phyloP scores from a whole-genome alignment of 1,140 invertebrate species.

The Chelonus insularis region DNA sequence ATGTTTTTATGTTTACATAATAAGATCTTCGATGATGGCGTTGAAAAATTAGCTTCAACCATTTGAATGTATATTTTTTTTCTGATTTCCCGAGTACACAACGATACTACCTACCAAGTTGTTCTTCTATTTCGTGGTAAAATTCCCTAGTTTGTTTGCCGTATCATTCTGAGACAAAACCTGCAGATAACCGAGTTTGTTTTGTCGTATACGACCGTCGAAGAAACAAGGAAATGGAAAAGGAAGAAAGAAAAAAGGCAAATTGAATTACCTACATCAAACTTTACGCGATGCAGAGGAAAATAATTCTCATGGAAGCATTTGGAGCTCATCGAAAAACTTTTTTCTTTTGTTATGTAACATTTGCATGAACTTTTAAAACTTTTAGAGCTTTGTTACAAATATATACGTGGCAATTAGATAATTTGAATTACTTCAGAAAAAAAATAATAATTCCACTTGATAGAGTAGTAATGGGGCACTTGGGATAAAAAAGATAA shows the following conservation, averaged over 20 bases:
- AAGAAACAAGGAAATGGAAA: constrained; percentile 19
- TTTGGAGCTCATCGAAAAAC: neutral
- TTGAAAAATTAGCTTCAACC: no score
- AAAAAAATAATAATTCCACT: neutral
- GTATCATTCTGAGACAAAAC: neutral
- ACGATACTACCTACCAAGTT: no score
- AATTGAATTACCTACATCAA: constrained; percentile 25
- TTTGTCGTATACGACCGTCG: constrained; percentile 15
- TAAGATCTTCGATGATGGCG: constrained; percentile 3
- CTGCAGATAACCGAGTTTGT: constrained; percentile 30
- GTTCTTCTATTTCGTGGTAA: no score
- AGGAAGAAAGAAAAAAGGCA: constrained; percentile 8
- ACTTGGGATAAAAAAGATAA: no score
- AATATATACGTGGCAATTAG: no score
- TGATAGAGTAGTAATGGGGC: neutral
- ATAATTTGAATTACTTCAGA: neutral
- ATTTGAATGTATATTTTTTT: no score
- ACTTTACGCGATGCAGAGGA: constrained; percentile 15
- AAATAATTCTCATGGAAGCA: constrained; percentile 13
- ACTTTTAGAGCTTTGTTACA: no score
- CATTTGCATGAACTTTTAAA: no score
- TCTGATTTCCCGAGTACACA: no score
- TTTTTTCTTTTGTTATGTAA: neutral
- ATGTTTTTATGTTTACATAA: constrained; percentile 19
- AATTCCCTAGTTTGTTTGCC: neutral